Conservation (phyloP, 2,113 vertebrate species). For the Hipposideros armiger region DNA sequence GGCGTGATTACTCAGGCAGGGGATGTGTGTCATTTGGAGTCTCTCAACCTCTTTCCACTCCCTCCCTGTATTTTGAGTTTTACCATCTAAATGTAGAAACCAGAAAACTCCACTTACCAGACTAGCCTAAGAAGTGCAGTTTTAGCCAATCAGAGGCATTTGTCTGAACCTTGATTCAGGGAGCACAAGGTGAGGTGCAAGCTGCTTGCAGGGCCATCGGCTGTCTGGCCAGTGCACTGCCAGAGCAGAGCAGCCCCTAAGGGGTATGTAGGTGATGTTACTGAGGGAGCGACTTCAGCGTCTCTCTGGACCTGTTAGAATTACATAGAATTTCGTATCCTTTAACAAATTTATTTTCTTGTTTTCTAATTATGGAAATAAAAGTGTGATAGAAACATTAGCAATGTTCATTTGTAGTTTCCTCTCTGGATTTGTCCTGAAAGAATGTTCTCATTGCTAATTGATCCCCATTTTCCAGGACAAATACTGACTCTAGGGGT, state of each 20-base stretch:
- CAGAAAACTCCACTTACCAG: not conserved
- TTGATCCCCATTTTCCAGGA: not conserved
- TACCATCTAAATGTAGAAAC: not conserved
- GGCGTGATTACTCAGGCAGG: no score
- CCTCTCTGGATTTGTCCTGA: not conserved
- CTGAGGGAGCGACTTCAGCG: not conserved
- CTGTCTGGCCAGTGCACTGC: accelerated
- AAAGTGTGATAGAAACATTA: not conserved
- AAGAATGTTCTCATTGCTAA: not conserved
- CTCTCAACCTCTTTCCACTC: not conserved
- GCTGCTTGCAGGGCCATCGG: accelerated
- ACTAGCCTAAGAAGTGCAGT: not conserved
- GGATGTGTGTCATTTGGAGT: not conserved
- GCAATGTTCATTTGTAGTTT: not conserved
- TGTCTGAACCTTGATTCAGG: not conserved
- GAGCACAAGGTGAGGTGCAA: not conserved
- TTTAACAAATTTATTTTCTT: not conserved
- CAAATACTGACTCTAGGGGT: not conserved
- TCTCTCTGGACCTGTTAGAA: not conserved
- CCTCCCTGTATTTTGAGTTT: not conserved
- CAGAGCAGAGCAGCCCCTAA: not conserved
- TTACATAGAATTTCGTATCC: not conserved
- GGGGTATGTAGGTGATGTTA: accelerated
- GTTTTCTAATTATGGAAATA: not conserved
- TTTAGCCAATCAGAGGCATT: not conserved